Conservation (phyloP, 2,797 vertebrate genomes). For the Eidolon dupreanum region DNA sequence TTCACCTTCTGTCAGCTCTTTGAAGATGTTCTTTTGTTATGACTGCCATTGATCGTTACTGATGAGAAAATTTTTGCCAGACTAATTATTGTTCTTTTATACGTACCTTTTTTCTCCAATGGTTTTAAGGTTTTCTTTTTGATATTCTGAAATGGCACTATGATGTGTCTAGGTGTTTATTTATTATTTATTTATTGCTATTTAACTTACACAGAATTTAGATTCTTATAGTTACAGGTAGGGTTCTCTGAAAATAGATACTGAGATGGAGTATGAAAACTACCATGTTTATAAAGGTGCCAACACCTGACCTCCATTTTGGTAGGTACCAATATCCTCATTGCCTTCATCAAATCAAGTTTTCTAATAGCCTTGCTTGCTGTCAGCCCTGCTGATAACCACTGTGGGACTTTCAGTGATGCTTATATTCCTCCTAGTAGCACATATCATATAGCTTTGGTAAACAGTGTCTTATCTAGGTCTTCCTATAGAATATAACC, state of each 20-base stretch:
- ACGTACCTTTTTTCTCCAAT: neutral
- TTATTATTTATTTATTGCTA: neutral
- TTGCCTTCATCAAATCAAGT: neutral
- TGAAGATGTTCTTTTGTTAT: neutral
- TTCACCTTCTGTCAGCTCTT: neutral
- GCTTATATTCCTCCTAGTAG: neutral
- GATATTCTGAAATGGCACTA: neutral
- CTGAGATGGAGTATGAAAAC: neutral
- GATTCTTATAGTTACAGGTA: neutral
- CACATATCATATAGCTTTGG: neutral
- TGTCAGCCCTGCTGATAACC: neutral
- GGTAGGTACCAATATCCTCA: neutral
- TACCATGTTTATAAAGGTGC: neutral
- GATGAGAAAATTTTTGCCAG: neutral
- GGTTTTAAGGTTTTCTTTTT: neutral
- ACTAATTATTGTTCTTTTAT: neutral
- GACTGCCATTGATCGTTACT: neutral
- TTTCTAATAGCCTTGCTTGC: neutral
- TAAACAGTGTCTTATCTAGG: neutral
- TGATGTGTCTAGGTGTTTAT: neutral
- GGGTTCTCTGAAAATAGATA: neutral
- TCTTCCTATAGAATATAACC: neutral
- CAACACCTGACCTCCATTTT: neutral
- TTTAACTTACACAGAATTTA: neutral
- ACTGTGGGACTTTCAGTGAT: rapidly evolving